Evolutionary conservation across 2,797 vertebrate species (phyloP), one percentile per base, ranked within the genome.

Genomic region (Cirrhinus molitorella): DNA sequence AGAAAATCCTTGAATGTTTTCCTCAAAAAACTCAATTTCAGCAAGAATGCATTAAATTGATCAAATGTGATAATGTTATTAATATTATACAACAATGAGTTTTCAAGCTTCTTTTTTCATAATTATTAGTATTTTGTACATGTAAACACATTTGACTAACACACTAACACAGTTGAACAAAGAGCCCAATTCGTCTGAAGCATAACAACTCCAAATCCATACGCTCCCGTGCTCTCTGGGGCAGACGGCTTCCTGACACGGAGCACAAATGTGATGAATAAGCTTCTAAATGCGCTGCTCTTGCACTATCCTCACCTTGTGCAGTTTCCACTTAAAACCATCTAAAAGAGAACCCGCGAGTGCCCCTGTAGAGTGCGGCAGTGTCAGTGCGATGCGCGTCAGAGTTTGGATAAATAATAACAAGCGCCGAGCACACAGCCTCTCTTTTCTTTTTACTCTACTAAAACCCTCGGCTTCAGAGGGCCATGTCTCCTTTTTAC

Each of bases 191-290:
- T 74, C 14, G 5, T 82, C 37, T n/a, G 21, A 3, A 47, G 43
- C 28, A 40, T 14, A 72, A 19, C 28, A 31, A 45, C 61, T 68
- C 40, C 14, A 40, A 66, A 25, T 65, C 53, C 59, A 19, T 40
- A 37, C 8, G 21, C 25, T 67, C 23, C 14, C 3, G 5, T 23
- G 45, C 40, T 67, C 76, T 82, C 81, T 68, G 37, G 61, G 66
- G 83, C 92, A 93, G 92, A 91, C 89, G 88, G 89, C 75, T 85
- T 85, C 55, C 85, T 87, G 91, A 93, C 92, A 91, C 81, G 75
- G 77, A 84, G 86, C 86, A 86, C 90, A 92, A 91, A 92, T 91
- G 92, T 94, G 94, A 94, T 93, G 91, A 94, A 95, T 94, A 93
- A 91, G 92, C 85, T 87, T 89, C 88, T 91, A 92, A 93, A 94